Evolutionary conservation across 1,140 invertebrate species (phyloP).

Genomic region (Solenopsis fugax): DNA sequence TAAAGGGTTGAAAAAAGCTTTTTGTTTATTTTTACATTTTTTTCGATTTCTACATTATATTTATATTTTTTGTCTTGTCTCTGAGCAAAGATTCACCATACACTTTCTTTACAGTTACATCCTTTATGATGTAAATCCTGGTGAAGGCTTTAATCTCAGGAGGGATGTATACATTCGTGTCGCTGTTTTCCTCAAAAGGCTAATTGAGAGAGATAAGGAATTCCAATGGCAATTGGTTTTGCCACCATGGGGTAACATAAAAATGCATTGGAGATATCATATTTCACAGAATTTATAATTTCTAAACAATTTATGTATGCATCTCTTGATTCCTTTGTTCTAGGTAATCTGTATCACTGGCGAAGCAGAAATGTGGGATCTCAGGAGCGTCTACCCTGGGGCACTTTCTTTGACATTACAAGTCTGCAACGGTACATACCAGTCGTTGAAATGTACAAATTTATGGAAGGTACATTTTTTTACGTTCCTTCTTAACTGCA

Average conservation of each 20-base stretch:
- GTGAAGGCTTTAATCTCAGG: slow-evolving; percentile 98
- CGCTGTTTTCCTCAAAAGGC: slow-evolving; percentile 92
- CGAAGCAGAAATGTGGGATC: slow-evolving; percentile 87
- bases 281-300: slow-evolving; percentile 18
- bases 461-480: slow-evolving; percentile 88
- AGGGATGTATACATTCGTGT: slow-evolving; percentile 98
- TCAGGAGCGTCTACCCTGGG: slow-evolving; percentile 91
- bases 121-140: slow-evolving; percentile 97
- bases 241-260: slow-evolving; percentile 93
- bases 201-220: slow-evolving; percentile 87
- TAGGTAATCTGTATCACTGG: slow-evolving; percentile 94
- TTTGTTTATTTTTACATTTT: neutral
- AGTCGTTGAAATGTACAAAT: slow-evolving; percentile 95
- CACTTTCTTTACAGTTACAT: slow-evolving; percentile 88
- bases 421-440: slow-evolving; percentile 93
- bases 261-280: neutral
- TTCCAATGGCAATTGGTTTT: slow-evolving; percentile 90
- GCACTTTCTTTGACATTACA: slow-evolving; percentile 94
- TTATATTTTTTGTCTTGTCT: neutral
- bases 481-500: neutral
- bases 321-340: slow-evolving; percentile 45
- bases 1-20: neutral
- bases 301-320: neutral
- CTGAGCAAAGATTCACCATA: neutral
- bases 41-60: neutral